A percentile compares a stretch with the other conserved stretches of the same genome.
These are phyloP conservation scores for Latheticus oryzae DNA, from an alignment of 2,888 invertebrate species.

Conservation along the genomic window DNA sequence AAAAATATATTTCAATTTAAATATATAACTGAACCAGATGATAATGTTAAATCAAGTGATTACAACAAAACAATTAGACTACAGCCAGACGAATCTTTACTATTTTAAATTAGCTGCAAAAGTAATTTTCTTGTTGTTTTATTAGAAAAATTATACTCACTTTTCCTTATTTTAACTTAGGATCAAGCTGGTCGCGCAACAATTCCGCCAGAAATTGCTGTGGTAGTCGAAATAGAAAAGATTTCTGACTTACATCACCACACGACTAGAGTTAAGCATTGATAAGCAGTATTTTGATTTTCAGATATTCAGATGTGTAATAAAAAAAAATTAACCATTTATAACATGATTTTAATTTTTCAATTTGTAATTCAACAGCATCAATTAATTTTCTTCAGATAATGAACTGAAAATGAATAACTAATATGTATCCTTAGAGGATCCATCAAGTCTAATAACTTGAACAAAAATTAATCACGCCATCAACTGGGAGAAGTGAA, in stretches of 20 bases:
- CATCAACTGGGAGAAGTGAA: slow-evolving; percentile 52
- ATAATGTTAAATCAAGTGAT: slow-evolving; percentile 38
- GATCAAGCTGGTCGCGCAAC: slow-evolving; percentile 65
- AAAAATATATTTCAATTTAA: slow-evolving; percentile 46
- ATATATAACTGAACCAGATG: slow-evolving; percentile 39
- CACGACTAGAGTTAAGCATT: too few species aligned
- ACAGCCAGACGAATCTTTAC: slow-evolving; percentile 68
- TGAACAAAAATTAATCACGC: slow-evolving; percentile 57
- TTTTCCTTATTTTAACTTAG: too few species aligned
- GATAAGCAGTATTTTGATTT: too few species aligned
- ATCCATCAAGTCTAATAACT: slow-evolving; percentile 52
- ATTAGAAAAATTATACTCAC: slow-evolving; percentile 24
- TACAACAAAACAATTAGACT: slow-evolving; percentile 55
- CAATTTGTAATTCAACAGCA: slow-evolving; percentile 43
- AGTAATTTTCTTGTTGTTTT: slow-evolving; percentile 58
- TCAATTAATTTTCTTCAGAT: slow-evolving; percentile 47
- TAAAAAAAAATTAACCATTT: too few species aligned
- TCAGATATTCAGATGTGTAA: too few species aligned
- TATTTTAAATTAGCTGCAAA: slow-evolving; percentile 69
- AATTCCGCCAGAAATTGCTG: slow-evolving; percentile 64
- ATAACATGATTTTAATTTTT: slow-evolving; percentile 49
- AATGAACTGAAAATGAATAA: slow-evolving; percentile 51
- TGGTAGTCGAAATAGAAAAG: slow-evolving; percentile 71
- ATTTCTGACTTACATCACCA: slow-evolving; percentile 70
- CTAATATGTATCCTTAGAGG: slow-evolving; percentile 47